Evolutionary conservation across 2,797 vertebrate species (phyloP), one percentile per base, ranked within the genome.

Genomic region (Myotis findleyi): DNA sequence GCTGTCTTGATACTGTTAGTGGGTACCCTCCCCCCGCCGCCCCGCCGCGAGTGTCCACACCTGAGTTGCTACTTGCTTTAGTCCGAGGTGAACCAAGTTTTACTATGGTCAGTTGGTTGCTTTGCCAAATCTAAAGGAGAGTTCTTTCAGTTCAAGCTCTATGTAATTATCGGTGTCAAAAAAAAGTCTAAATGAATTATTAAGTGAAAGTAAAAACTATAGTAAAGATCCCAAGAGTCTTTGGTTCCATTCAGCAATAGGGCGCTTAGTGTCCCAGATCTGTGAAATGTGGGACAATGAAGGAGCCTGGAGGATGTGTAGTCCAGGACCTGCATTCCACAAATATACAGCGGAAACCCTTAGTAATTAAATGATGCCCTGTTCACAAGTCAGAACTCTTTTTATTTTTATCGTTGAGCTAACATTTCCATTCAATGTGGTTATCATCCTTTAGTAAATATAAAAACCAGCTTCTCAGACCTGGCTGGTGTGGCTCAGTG

Each of bases 281-380:
- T 93, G 4, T n/a, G 57, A 44, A 73, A 66, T 23, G 30, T 3
- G 44, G 30, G 33, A 1, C 18, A 81, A 68, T 27, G 49, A 72
- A 83, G 59, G 49, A 8, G 4, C 7, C 82, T 66, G 6, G 49
- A 51, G 47, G 7, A 36, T 4, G 33, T 7, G 51, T 3, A 44
- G 30, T 5, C 2, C 0, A 1, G 13, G 62, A 17, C 23, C 0
- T 13, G 33, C 4, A 0, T 7, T 53, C n/a, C 86, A 44, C 12
- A 94, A 9, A 0, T 0, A 53, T 16, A 33, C 79, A 57, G 59
- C 0, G 0, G 77, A 49, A 95, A 30, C 1, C 0, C 0, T 0
- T 47, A 66, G 33, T n/a, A 23, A 82, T 44, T 53, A 57, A 76
- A 66, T 11, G 30, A 36, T 93, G 38, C 0, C 13, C 47, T 80